A percentile compares a stretch with the other conserved stretches of the same genome.
Conservation (phyloP, 1,140 invertebrate genomes). For the Drosophila arawakana region DNA sequence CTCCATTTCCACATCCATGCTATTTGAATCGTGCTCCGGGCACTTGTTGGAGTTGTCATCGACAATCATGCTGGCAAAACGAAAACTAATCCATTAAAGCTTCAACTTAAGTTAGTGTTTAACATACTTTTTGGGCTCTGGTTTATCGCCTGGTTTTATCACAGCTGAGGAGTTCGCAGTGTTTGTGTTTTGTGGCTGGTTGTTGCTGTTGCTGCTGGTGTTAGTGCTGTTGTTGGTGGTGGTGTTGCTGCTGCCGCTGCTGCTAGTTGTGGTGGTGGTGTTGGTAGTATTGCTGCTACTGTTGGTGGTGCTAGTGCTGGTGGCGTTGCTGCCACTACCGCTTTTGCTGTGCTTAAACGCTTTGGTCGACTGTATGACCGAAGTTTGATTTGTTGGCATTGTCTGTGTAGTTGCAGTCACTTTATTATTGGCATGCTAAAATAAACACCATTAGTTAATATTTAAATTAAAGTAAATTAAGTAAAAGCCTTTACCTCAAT, state of each 20-base stretch:
- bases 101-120: neutral
- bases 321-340: constrained; percentile 56
- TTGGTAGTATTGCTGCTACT: constrained; percentile 27
- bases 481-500: constrained; percentile 85
- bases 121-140: constrained; percentile 63
- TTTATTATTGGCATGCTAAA: constrained; percentile 71
- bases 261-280: constrained; percentile 34
- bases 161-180: constrained; percentile 84
- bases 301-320: constrained; percentile 23
- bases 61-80: constrained; percentile 56
- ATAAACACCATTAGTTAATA: neutral
- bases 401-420: constrained; percentile 77
- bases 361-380: constrained; percentile 91
- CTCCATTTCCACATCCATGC: constrained; percentile 84
- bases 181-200: constrained; percentile 62
- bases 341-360: constrained; percentile 85
- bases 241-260: constrained; percentile 35
- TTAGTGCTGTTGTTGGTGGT: constrained; percentile 27
- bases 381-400: constrained; percentile 86
- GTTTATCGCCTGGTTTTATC: constrained; percentile 84
- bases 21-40: constrained; percentile 69
- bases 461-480: neutral
- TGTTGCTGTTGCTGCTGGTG: constrained; percentile 47
- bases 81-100: neutral
- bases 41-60: constrained; percentile 79